Percentiles rank a stretch among this genome's conserved stretches.
Evolutionary conservation across 1,140 invertebrate genomes (phyloP).

Genomic region (Oedothorax gibbosus): DNA sequence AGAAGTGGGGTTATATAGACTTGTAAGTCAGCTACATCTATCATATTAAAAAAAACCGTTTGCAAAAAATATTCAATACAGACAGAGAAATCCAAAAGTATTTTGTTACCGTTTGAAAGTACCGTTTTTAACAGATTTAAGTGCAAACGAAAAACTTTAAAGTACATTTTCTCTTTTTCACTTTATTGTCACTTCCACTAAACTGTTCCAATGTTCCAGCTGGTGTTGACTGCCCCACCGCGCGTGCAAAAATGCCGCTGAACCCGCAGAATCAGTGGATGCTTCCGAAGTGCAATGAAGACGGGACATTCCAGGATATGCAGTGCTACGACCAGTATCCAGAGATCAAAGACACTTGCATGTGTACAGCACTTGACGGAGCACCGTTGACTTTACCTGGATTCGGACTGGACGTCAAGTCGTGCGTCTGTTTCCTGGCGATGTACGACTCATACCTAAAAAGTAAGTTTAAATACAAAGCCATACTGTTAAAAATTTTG

Average conservation of each 20-base stretch:
- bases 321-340: constrained; percentile 38
- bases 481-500: too few species aligned
- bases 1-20: too few species aligned
- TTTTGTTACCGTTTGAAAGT: too few species aligned
- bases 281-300: constrained; percentile 23
- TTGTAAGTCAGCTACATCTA: too few species aligned
- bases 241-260: neutral
- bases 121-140: too few species aligned
- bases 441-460: neutral
- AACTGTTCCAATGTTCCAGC: neutral
- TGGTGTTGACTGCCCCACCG: constrained; percentile 45
- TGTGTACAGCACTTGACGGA: constrained; percentile 38
- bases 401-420: constrained; percentile 35
- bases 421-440: constrained; percentile 23
- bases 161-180: too few species aligned
- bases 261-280: constrained; percentile 36
- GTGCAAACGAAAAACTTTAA: too few species aligned
- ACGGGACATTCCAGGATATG: constrained; percentile 36
- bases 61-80: too few species aligned
- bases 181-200: too few species aligned
- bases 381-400: constrained; percentile 37
- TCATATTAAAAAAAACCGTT: too few species aligned
- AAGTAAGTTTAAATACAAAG: too few species aligned
- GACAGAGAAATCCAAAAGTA: too few species aligned
- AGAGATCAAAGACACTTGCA: constrained; percentile 8